Conservation (phyloP, 2,797 vertebrate genomes). For the Xenentodon cancila region DNA sequence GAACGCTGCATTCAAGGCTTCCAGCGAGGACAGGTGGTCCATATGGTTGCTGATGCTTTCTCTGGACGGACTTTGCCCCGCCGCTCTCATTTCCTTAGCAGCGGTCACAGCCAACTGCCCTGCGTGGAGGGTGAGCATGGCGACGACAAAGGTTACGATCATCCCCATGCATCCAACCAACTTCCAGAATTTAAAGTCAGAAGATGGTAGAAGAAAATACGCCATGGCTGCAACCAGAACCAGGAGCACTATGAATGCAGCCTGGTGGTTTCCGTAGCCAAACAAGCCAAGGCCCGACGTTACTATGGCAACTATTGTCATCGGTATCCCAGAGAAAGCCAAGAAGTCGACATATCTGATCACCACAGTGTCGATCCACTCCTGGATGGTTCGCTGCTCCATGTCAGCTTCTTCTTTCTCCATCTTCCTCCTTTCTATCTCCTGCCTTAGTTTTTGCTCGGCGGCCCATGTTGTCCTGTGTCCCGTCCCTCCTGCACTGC, state of each 20-base stretch:
- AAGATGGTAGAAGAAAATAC: constrained; percentile 43
- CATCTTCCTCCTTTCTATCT: constrained; percentile 41
- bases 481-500: accelerated
- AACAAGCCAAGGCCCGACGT: constrained; percentile 58
- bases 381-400: constrained; percentile 56
- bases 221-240: constrained; percentile 42
- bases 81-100: constrained; percentile 28
- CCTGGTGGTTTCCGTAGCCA: constrained; percentile 63
- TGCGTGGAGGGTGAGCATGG: constrained; percentile 66
- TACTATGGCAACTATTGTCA: constrained; percentile 60
- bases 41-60: constrained; percentile 29
- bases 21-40: constrained; percentile 43
- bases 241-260: constrained; percentile 52
- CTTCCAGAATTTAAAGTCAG: constrained; percentile 74
- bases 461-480: constrained; percentile 4
- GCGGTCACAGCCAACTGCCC: constrained; percentile 42
- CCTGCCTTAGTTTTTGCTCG: constrained; percentile 41
- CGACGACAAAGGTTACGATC: constrained; percentile 60
- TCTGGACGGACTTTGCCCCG: constrained; percentile 19
- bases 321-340: constrained; percentile 68
- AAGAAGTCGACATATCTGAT: constrained; percentile 68
- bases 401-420: constrained; percentile 47
- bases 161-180: constrained; percentile 65
- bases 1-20: constrained; percentile 57
- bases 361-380: constrained; percentile 64